Conservation (phyloP, 2,113 vertebrate genomes). For the Herpailurus yagouaroundi region DNA sequence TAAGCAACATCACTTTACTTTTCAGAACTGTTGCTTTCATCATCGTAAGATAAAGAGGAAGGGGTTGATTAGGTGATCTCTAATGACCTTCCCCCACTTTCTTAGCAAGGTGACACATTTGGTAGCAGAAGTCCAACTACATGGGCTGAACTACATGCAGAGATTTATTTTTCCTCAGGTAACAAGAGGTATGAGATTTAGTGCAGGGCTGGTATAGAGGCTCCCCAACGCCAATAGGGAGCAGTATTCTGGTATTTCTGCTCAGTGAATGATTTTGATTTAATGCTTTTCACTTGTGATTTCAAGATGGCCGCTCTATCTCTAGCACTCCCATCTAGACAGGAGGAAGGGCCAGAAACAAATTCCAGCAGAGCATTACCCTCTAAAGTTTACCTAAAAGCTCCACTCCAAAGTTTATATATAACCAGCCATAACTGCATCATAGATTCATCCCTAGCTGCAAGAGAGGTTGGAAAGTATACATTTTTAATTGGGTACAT, state of each 20-base stretch:
- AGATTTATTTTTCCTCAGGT: not conserved
- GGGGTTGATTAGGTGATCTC: not conserved
- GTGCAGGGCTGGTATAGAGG: not conserved
- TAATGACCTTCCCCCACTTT: not conserved
- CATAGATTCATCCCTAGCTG: not conserved
- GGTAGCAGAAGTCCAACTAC: not conserved
- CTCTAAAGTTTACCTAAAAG: not conserved
- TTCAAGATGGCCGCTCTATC: not conserved
- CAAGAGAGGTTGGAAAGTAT: not conserved
- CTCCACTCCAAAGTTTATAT: not conserved
- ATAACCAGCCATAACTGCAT: not conserved
- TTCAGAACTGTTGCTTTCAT: not conserved
- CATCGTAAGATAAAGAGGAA: not conserved
- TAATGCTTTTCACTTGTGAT: not conserved
- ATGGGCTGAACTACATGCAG: not conserved
- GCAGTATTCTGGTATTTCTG: not conserved
- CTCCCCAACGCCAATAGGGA: not conserved
- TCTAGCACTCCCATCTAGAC: not conserved
- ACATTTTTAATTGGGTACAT: not conserved
- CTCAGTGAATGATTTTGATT: not conserved
- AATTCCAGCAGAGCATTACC: not conserved
- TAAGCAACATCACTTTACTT: not conserved
- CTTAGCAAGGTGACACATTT: not conserved
- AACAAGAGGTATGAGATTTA: not conserved
- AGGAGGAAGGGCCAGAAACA: not conserved